Base-by-base conservation (phyloP, 2,113 vertebrate genomes). In the Plecturocebus donacophilus region DNA sequence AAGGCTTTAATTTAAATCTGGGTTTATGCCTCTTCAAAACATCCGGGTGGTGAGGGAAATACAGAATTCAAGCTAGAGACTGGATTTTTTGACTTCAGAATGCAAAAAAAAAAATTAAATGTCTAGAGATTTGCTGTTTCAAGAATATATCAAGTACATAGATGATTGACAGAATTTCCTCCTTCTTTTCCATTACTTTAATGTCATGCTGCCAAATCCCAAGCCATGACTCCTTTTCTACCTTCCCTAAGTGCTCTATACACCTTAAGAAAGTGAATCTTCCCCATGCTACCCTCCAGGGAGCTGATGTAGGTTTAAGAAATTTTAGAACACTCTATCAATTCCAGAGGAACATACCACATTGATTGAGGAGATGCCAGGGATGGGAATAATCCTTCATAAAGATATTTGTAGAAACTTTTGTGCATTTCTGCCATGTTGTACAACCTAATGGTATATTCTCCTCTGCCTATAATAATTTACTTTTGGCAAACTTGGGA, bases 381-480 rank as follows among this genome's bases (percentile, higher is more conserved):
- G 61, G 23, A 86, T 52, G 61, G n/a, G 83, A 64, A 80, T 95
- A 96, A 95, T 64, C 16, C 70, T 92, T 76, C 56, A 76, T 80
- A 56, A 86, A 95, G 23, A 11, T 82, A 23, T 95, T 87, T 93
- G 83, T 66, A 95, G 87, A 87, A 92, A 42, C 96, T 30, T 81
- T 14, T 85, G n/a, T 90, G 32, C 21, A 19, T 80, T 54, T 88
- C 20, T 92, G 40, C 82, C 47, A 81, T 47, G 76, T 68, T 88
- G 58, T 82, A 71, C 16, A 81, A 79, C 16, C 58, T 95, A 38
- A 32, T 45, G 70, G 56, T 49, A 42, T 95, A 70, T 75, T 93
- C 70, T 87, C 54, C 49, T 96, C 58, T 95, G 71, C 94, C 83
- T 97, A 12, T 75, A 86, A 58, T 92, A 23, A 82, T 75, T 96